Evolutionary conservation across 2,113 vertebrate species (phyloP).

Genomic region (Hippocampus comes): DNA sequence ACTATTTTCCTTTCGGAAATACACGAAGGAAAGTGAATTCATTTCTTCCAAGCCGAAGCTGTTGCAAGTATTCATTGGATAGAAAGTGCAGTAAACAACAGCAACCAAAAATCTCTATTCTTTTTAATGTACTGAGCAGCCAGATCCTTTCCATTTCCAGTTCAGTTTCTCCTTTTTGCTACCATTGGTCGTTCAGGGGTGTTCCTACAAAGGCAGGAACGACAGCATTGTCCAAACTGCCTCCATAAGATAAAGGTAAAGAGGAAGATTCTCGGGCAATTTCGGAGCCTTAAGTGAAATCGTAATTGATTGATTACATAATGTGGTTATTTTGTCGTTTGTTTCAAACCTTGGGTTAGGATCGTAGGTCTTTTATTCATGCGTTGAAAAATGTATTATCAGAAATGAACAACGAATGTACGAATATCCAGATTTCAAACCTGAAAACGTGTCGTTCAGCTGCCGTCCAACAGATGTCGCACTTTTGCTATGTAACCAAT

Average conservation of each 20-base stretch:
- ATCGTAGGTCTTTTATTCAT: no score
- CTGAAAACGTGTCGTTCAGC: no score
- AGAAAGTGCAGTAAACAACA: no score
- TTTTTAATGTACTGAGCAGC: not conserved
- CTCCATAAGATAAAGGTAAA: not conserved
- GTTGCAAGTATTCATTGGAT: not conserved
- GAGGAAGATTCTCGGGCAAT: not conserved
- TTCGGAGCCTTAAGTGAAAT: not conserved
- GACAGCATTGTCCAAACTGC: not conserved
- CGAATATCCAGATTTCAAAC: no score
- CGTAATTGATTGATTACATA: not conserved
- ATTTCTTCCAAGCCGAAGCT: not conserved
- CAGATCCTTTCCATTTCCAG: not conserved
- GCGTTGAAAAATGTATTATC: no score
- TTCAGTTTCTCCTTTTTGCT: not conserved
- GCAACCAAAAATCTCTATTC: no score
- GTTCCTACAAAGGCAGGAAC: not conserved
- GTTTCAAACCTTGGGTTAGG: no score
- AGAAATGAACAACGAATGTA: no score
- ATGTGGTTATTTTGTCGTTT: no score
- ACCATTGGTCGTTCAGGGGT: not conserved
- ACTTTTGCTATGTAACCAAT: not conserved
- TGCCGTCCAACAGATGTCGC: conserved; percentile 46
- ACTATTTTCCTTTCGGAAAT: not conserved
- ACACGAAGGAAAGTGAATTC: not conserved